Percentiles rank a stretch among this genome's conserved stretches.
phyloP scores from a whole-genome alignment of 2,113 vertebrate genomes.

The Scalopus aquaticus region DNA sequence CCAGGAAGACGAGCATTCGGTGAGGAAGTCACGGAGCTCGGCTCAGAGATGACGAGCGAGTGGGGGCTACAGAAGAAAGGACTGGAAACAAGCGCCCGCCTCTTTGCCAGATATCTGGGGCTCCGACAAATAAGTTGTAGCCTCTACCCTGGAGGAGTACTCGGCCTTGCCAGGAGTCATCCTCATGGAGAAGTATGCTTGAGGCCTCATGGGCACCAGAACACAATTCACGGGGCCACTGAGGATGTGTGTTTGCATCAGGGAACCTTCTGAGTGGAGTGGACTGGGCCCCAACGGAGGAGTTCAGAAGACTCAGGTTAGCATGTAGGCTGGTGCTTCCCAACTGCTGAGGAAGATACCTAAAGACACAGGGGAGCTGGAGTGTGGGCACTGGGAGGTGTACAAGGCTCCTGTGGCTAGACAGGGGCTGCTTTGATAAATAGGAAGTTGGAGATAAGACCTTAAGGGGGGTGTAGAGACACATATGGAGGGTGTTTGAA shows the following conservation, averaged over 20 bases:
- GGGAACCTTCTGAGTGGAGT: neutral
- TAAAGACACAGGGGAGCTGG: rapidly evolving
- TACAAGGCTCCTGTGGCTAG: neutral
- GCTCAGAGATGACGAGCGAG: neutral
- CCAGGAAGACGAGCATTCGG: neutral
- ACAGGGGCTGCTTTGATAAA: neutral
- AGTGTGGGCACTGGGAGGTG: rapidly evolving
- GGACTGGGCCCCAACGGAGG: neutral
- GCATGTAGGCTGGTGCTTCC: neutral
- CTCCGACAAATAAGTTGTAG: neutral
- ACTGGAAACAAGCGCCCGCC: neutral
- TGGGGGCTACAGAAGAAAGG: neutral
- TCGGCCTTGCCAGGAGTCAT: neutral
- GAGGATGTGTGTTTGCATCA: neutral
- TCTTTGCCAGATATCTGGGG: neutral
- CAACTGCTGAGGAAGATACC: neutral
- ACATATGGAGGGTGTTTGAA: neutral
- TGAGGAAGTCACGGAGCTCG: neutral
- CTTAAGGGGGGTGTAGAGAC: neutral
- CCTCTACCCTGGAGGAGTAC: neutral
- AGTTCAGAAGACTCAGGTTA: neutral
- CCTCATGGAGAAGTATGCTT: neutral
- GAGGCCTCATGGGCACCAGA: neutral
- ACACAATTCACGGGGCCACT: neutral
- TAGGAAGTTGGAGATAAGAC: neutral